Percentiles rank a stretch among this genome's conserved stretches.
Evolutionary conservation across 2,888 invertebrate genomes (phyloP).

Genomic region (Panorpa germanica): DNA sequence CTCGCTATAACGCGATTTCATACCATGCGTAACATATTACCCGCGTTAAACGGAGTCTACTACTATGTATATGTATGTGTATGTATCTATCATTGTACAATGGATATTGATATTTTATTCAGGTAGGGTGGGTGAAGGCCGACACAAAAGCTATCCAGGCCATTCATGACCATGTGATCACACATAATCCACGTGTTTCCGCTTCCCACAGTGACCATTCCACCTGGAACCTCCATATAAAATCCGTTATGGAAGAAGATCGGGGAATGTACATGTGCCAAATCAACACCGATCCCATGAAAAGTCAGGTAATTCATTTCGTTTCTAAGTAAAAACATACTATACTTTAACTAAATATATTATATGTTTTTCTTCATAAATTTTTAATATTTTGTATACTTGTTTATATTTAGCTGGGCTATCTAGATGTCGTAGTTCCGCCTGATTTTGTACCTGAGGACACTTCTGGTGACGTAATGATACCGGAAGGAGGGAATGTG

Average conservation of each 20-base stretch:
- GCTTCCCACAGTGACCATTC: conserved; percentile 72
- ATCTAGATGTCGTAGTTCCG: conserved; percentile 70
- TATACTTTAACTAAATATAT: conserved; percentile 2
- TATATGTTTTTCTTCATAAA: conserved; percentile 3
- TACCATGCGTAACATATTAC: too few relatives aligned
- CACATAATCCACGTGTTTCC: conserved; percentile 72
- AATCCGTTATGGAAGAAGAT: conserved; percentile 71
- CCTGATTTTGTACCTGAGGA: conserved; percentile 80
- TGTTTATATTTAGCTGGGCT: conserved; percentile 46
- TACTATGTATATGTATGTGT: too few relatives aligned
- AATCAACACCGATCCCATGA: conserved; percentile 89
- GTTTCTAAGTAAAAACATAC: conserved; percentile 13
- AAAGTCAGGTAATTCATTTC: conserved; percentile 54
- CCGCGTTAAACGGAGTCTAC: too few relatives aligned
- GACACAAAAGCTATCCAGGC: conserved; percentile 87
- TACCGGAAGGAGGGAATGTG: conserved; percentile 63
- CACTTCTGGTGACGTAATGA: conserved; percentile 77
- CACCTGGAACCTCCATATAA: conserved; percentile 82
- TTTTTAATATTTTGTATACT: conserved; percentile 6
- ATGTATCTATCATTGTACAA: too few relatives aligned
- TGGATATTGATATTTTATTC: conserved; percentile 19
- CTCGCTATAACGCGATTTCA: too few relatives aligned
- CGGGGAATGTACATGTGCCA: conserved; percentile 87
- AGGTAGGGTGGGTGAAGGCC: conserved; percentile 89
- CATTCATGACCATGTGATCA: conserved; percentile 81